Base-by-base conservation (phyloP, 2,888 invertebrate genomes). In the Galeruca laticollis region DNA sequence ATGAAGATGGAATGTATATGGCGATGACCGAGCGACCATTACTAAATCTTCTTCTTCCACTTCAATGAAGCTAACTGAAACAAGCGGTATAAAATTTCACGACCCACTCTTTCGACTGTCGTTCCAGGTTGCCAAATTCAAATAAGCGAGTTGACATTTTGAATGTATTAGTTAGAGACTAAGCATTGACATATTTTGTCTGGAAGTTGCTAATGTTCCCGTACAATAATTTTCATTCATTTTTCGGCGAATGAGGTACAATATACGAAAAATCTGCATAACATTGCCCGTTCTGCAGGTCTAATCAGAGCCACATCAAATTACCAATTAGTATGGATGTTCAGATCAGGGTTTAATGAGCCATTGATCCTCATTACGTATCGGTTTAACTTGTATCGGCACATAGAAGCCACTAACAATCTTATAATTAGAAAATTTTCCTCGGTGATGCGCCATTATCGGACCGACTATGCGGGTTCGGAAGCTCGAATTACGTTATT, bases 321-420 rank as follows among this genome's bases (percentile, higher is more conserved):
- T 85, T 84, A 84, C 83, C 84, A 85, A 84, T 85, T 85, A 84
- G 82, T 82, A 83, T 82, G 81, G 82, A 80, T 81, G 82, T 80
- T 81, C 80, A 79, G 81, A 80, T 81, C 81, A 80, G 79, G 79
- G 77, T 77, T 77, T 83, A 84, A 84, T 84, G 84, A 84, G 83
- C 83, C 80, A 84, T 84, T 83, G 84, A 84, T 83, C 82, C 82
- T 80, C 80, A 79, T 81, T 81, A 80, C 65, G 72, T 73, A 72
- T 73, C 73, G 75, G 73, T 75, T 77, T 71, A 74, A 75, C 70
- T 68, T 60, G 68, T 70, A 68, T 60, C 51, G 63, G 51, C 35
- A 40, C 57, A 47, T 33, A 37, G 57, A 65, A 65, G 66, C 66
- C 66, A 60, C 66, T 66, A 66, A 66, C 60, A 66, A 66, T 65